Base-by-base conservation (phyloP, 2,113 vertebrate genomes). In the Leptocoma aspasia region DNA sequence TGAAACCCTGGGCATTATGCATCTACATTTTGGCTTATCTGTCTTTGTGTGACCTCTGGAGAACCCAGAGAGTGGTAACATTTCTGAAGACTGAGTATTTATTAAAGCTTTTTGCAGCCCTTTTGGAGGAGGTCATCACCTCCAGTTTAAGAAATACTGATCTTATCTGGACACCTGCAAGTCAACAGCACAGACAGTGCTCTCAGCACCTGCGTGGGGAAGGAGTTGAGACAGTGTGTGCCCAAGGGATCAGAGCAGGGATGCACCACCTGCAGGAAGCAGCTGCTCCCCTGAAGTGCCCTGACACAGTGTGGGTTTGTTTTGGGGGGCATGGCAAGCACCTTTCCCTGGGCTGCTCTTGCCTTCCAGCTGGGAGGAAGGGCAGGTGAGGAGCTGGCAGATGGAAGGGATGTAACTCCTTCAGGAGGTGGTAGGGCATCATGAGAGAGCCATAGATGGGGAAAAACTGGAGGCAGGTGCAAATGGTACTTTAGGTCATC, bases 131-230 rank as follows among this genome's bases (percentile, higher is more conserved):
- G 85, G 73, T 75, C 45, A 50, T 81, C 82, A 39, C 79, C 86
- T 92, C n/a, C 42, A 24, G 23, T 92, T 94, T 90, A 70, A 93
- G 68, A 92, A 90, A 70, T 77, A 57, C 39, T 57, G 59, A 73
- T 93, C 59, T 88, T 94, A 69, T 70, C 88, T 80, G 86, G 73
- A 66, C 50, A 66, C 59, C 79, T 86, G 82, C 17, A 88, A 89
- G 35, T 63, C 82, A 86, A 10, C 54, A 68, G 50, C 1, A 0
- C 2, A 9, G 47, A 47, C 39, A 57, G 69, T 11, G 77, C 47
- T 81, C 77, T 84, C 50, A 54, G 73, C 69, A 39, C 41, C 60
- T 87, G 50, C 1, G 0, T 44, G 82, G 28, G 59, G 72, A 83
- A 70, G 68, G 59, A 90, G 15, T 47, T 0, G 0, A 76, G 57